Evolutionary conservation across 2,797 vertebrate genomes (phyloP), one percentile per base, ranked within the genome.

Genomic region (Paedocypris micromegethes): DNA sequence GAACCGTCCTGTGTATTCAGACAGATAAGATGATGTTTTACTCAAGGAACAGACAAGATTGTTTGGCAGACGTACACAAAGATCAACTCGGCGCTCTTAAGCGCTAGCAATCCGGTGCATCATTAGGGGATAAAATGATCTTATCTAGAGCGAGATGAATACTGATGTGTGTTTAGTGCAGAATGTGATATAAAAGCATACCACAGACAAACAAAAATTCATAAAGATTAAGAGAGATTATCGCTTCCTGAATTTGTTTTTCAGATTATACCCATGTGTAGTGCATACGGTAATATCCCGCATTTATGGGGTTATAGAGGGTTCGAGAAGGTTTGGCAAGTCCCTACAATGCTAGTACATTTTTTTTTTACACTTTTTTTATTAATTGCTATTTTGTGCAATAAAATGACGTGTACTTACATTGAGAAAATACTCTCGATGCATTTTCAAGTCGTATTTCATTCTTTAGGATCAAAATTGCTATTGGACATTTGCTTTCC

Each of bases 81-180:
- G 70, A 80, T 80, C 77, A 86, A 85, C 85, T 85, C 69, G 73
- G 56, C 82, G 78, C 68, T 77, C 72, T 83, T 80, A 79, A 82
- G 77, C 77, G 75, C 75, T 57, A 62, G 77, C 84, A 83, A 87
- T 83, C 83, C 74, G 61, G 3, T 68, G 77, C 83, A 80, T 84
- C 84, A 88, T 87, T 85, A 88, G 85, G 80, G 86, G 84, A 87
- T 88, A 83, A 87, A 84, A 81, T 77, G 83, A 47, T 84, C 85
- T 90, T 86, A 87, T 79, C 78, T 76, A 68, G 69, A 82, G 79
- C 80, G 81, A 77, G 79, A 43, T 41, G 9, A 64, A 39, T 47
- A 63, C 53, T 44, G 46, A 9, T 37, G 68, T 64, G 59, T 63
- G 5, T 64, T 64, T 70, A 70, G 59, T 63, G 23, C 68, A 57